Evolutionary conservation across 2,113 vertebrate genomes (phyloP).

Genomic region (Clarias macrocephalus): DNA sequence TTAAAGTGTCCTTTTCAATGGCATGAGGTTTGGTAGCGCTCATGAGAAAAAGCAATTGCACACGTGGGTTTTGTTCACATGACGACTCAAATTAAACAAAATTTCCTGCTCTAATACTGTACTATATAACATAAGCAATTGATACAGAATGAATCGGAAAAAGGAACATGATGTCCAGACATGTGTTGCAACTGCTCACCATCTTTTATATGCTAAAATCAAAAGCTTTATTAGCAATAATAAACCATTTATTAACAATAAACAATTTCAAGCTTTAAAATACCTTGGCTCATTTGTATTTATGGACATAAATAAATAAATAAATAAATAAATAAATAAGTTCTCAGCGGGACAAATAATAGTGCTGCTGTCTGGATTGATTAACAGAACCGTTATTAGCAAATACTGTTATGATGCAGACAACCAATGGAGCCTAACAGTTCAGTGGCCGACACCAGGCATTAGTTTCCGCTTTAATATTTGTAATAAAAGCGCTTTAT

Average conservation of each 20-base stretch:
- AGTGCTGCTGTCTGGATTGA: conserved; percentile 11
- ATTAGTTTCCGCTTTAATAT: background rate
- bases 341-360: background rate
- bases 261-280: conserved; percentile 7
- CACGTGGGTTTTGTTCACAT: conserved; percentile 11
- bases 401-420: background rate
- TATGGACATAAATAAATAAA: background rate
- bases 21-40: conserved; percentile 53
- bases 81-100: background rate
- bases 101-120: background rate
- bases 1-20: conserved; percentile 63
- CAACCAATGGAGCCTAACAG: background rate
- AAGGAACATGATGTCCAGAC: conserved; percentile 38
- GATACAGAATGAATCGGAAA: conserved; percentile 25
- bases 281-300: background rate
- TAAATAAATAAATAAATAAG: background rate
- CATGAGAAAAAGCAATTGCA: conserved; percentile 5
- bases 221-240: conserved; percentile 2
- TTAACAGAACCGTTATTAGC: conserved; percentile 1
- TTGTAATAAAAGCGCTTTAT: conserved; percentile 1
- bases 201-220: conserved; percentile 18
- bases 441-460: background rate
- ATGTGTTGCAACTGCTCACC: background rate
- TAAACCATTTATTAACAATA: conserved; percentile 50
- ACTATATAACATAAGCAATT: background rate